Conservation (phyloP, 2,888 invertebrate genomes). For the Ophion ventricosus region DNA sequence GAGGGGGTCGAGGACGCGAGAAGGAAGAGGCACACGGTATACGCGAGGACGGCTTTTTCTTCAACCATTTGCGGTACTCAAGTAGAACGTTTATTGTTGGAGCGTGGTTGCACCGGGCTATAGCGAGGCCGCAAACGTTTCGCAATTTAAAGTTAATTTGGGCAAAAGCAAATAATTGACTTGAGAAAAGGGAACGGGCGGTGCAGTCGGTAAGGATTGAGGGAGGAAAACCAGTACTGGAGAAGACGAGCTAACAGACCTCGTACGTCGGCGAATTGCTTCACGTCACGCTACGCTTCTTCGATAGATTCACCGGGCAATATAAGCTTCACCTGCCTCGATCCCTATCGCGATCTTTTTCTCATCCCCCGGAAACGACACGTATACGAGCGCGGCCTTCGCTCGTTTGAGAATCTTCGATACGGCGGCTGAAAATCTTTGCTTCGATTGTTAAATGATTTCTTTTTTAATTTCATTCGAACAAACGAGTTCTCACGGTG, state of each 20-base stretch:
- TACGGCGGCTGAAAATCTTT: not conserved
- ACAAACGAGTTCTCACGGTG: too few relatives aligned
- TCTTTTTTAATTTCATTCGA: too few relatives aligned
- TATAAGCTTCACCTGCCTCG: slow-evolving; percentile 5
- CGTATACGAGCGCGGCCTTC: too few relatives aligned
- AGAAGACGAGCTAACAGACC: slow-evolving; percentile 57
- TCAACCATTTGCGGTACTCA: slow-evolving; percentile 32
- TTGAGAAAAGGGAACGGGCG: slow-evolving; percentile 62
- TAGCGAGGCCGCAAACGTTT: slow-evolving; percentile 68
- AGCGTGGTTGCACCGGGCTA: slow-evolving; percentile 29
- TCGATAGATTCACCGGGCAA: slow-evolving; percentile 49
- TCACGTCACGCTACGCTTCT: slow-evolving; percentile 77
- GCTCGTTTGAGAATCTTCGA: slow-evolving; percentile 17
- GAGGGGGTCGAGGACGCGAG: slow-evolving; percentile 21
- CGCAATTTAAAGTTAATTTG: slow-evolving; percentile 80
- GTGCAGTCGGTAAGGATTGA: slow-evolving; percentile 70
- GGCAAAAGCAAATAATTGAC: slow-evolving; percentile 80
- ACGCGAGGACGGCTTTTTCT: slow-evolving; percentile 29
- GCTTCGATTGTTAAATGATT: slow-evolving; percentile 27
- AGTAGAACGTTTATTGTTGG: slow-evolving; percentile 26
- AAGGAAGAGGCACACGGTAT: slow-evolving; percentile 41
- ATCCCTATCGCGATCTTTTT: slow-evolving; percentile 38
- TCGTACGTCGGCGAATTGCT: slow-evolving; percentile 72
- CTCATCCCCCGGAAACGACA: not conserved
- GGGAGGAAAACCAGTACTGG: slow-evolving; percentile 55